Conservation (phyloP, 1,140 invertebrate genomes). For the Oncopodura yosiiana region DNA sequence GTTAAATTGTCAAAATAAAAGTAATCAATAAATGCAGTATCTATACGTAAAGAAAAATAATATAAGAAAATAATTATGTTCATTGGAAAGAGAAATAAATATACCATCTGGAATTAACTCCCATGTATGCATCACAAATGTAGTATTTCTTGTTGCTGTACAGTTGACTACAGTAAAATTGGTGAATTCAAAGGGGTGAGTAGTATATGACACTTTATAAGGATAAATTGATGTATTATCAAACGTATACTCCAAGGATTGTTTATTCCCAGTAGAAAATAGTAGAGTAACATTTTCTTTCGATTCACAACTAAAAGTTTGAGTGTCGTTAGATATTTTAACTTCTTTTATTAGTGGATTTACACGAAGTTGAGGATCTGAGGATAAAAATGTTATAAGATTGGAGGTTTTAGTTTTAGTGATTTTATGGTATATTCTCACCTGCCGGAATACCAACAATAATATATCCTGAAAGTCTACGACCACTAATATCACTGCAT, state of each 20-base stretch:
- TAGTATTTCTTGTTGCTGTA: constrained; percentile 1
- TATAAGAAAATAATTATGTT: neutral
- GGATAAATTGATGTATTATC: constrained; percentile 11
- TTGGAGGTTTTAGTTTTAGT: neutral
- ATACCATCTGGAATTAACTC: constrained; percentile 16
- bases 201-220: constrained; percentile 9
- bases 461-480: constrained; percentile 8
- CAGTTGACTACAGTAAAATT: constrained; percentile 23
- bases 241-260: neutral
- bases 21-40: constrained; percentile 14
- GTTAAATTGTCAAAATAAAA: constrained; percentile 19
- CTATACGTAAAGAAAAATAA: neutral
- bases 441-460: constrained; percentile 9
- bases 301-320: constrained; percentile 20
- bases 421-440: neutral
- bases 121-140: constrained; percentile 14
- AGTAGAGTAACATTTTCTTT: constrained; percentile 19
- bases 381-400: neutral
- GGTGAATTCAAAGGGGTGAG: constrained; percentile 8
- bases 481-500: neutral
- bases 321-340: constrained; percentile 20
- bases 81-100: neutral
- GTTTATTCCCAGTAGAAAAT: constrained; percentile 3
- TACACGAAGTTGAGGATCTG: constrained; percentile 8
- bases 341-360: constrained; percentile 23